A percentile compares a stretch with the other conserved stretches of the same genome.
Conservation (phyloP, 1,140 invertebrate species). For the Trachymyrmex septentrionalis region DNA sequence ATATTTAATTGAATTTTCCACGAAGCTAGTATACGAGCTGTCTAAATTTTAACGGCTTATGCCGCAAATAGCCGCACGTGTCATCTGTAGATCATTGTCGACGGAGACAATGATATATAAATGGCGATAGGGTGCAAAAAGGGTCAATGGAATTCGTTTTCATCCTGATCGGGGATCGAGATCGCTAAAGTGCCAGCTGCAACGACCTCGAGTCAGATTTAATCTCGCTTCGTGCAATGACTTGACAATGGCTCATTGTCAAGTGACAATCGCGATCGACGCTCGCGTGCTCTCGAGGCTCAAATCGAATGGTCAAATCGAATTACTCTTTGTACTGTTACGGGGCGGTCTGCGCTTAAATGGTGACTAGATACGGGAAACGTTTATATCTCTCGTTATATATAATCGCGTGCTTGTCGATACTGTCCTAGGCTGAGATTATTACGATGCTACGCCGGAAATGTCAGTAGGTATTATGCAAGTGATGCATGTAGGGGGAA, state of each 20-base stretch:
- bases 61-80: conserved; percentile 47
- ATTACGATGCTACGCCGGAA: conserved; percentile 57
- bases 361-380: conserved; percentile 37
- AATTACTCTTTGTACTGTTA: conserved; percentile 63
- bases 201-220: conserved; percentile 67
- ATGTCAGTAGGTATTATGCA: conserved; percentile 53
- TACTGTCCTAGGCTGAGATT: conserved; percentile 42
- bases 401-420: conserved; percentile 57
- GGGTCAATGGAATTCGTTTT: conserved; percentile 72
- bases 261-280: conserved; percentile 62
- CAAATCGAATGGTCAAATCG: conserved; percentile 62
- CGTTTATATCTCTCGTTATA: conserved; percentile 53
- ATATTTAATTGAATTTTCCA: conserved; percentile 60
- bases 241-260: conserved; percentile 64
- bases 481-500: conserved; percentile 8
- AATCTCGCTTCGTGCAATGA: conserved; percentile 72
- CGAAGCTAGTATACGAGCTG: conserved; percentile 15
- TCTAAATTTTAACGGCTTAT: conserved; percentile 55
- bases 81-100: conserved; percentile 64
- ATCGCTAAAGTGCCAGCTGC: conserved; percentile 65
- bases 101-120: conserved; percentile 60
- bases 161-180: conserved; percentile 59
- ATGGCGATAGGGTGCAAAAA: conserved; percentile 23
- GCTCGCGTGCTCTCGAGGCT: conserved; percentile 31
- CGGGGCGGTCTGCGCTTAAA: conserved; percentile 42